A percentile compares a stretch with the other conserved stretches of the same genome.
These are phyloP conservation scores for Thermophis baileyi DNA, from an alignment of 2,113 vertebrate species.

Conservation along the genomic window DNA sequence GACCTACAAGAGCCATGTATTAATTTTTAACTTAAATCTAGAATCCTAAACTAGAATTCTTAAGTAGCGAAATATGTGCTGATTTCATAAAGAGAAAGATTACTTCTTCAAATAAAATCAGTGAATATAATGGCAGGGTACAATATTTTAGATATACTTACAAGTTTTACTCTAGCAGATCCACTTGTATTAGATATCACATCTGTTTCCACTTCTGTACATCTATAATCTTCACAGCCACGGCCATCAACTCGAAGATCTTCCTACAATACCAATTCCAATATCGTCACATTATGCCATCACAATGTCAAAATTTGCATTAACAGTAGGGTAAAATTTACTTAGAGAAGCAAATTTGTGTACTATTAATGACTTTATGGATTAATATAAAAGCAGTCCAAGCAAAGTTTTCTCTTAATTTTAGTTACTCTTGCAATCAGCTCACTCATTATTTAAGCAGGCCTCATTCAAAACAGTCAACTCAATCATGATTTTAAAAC, in stretches of 20 bases:
- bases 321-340: not conserved
- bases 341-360: not conserved
- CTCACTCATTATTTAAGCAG: not conserved
- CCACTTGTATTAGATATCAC: conserved; percentile 96
- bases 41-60: not conserved
- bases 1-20: not conserved
- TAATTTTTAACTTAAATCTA: not conserved
- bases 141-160: conserved; percentile 28
- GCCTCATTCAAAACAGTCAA: not conserved
- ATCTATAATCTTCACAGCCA: conserved; percentile 93
- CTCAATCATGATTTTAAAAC: not conserved
- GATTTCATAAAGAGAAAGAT: not conserved
- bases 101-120: not conserved
- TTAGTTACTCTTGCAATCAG: not conserved
- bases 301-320: not conserved
- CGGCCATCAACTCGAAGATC: conserved; percentile 91
- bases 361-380: not conserved
- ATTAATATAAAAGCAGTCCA: not conserved
- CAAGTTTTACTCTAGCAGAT: conserved; percentile 85
- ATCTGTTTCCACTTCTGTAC: conserved; percentile 91
- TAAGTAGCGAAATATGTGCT: not conserved
- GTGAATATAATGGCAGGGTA: not conserved
- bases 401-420: not conserved
- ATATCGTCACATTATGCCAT: not conserved
- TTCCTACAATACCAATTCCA: conserved; percentile 81